These are phyloP conservation scores for Platanista minor DNA, from an alignment of 2,113 vertebrate genomes.

Conservation along the genomic window DNA sequence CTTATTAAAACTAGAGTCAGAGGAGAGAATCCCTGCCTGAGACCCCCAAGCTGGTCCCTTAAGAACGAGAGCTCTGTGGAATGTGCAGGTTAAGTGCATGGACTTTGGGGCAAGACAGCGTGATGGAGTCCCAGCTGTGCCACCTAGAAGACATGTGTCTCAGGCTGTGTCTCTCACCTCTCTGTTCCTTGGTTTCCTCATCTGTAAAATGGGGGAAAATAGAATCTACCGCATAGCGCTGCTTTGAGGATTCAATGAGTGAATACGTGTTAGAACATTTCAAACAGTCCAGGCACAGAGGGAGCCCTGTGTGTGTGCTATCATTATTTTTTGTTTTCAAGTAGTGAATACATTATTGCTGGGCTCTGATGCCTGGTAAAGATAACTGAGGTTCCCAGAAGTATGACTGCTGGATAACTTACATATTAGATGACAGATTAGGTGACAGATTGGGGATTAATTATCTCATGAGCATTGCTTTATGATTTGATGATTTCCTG, in stretches of 20 bases:
- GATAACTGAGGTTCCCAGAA: neutral
- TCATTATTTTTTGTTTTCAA: neutral
- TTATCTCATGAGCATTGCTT: neutral
- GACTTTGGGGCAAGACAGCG: neutral
- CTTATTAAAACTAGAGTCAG: neutral
- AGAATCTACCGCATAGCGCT: accelerated
- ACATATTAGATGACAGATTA: neutral
- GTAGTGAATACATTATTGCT: neutral
- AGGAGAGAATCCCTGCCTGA: neutral
- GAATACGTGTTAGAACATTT: neutral
- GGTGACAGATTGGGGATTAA: accelerated
- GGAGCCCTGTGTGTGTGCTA: neutral
- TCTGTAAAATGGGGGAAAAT: neutral
- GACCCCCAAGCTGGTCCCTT: neutral
- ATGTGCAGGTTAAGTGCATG: neutral
- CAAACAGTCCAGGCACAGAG: neutral
- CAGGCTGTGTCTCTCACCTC: neutral
- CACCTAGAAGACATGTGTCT: neutral
- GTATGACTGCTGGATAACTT: neutral
- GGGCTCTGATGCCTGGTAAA: neutral
- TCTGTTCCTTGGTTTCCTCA: neutral
- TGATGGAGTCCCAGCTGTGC: neutral
- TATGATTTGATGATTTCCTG: neutral
- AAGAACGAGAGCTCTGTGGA: neutral
- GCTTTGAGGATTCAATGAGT: neutral